These are phyloP conservation scores for Heterochromis multidens DNA, from an alignment of 2,113 vertebrate genomes.

Conservation along the genomic window DNA sequence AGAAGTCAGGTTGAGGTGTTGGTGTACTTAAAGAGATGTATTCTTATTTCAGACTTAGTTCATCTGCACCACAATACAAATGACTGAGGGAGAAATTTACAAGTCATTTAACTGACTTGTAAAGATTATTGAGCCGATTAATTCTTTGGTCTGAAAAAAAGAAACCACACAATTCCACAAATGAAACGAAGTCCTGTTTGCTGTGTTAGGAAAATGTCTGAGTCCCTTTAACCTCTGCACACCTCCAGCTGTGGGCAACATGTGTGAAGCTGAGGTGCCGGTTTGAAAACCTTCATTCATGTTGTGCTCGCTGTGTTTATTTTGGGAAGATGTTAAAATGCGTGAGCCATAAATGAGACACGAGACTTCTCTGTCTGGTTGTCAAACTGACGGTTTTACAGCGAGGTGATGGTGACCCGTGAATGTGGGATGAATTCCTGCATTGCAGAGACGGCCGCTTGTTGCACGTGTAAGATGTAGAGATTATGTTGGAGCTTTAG, in stretches of 20 bases:
- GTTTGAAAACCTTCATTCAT: background rate
- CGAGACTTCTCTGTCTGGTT: background rate
- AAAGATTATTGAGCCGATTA: background rate
- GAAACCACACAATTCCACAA: too few relatives aligned
- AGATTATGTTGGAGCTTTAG: background rate
- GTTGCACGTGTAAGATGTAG: background rate
- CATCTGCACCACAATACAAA: background rate
- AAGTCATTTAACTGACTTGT: background rate
- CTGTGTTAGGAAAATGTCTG: too few relatives aligned
- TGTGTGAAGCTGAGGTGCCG: background rate
- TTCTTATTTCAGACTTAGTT: background rate
- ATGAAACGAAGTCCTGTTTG: too few relatives aligned
- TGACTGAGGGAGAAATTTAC: background rate
- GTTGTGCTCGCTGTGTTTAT: background rate
- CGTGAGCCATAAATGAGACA: background rate
- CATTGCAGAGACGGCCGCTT: background rate
- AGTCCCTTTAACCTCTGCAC: fast-evolving
- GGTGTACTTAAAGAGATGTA: background rate
- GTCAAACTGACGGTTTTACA: background rate
- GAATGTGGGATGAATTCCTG: background rate
- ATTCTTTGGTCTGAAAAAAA: background rate
- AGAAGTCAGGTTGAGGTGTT: background rate
- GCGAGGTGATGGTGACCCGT: background rate
- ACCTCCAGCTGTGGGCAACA: background rate
- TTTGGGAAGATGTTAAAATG: background rate